Percentiles rank a stretch among this genome's conserved stretches.
These are phyloP conservation scores for Hippocampus mohnikei DNA, from an alignment of 2,113 vertebrate species.

Conservation along the genomic window DNA sequence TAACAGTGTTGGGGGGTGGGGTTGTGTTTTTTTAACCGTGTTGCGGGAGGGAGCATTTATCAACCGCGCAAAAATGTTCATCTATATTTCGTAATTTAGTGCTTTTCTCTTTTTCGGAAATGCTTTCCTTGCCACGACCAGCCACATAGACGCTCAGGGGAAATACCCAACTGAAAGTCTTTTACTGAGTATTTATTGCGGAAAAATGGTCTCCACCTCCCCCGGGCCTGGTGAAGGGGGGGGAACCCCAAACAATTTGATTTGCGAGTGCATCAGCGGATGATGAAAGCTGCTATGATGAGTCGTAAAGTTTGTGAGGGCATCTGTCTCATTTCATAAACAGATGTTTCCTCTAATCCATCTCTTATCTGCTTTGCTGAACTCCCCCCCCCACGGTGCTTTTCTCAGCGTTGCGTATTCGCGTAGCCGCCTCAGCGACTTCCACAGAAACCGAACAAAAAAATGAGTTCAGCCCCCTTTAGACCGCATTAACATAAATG, in stretches of 20 bases:
- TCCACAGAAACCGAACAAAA: not conserved
- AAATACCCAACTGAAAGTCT: conserved; percentile 5
- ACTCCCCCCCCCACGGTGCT: not conserved
- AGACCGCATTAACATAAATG: not conserved
- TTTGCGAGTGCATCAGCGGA: conserved; percentile 42
- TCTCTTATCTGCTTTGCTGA: conserved; percentile 11
- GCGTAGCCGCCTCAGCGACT: not conserved
- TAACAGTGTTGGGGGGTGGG: no score
- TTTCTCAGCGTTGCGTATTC: not conserved
- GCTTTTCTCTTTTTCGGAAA: not conserved
- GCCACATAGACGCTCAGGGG: not conserved
- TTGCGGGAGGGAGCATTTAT: not conserved
- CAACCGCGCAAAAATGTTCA: not conserved
- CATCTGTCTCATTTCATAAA: conserved; percentile 43
- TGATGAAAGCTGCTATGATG: conserved; percentile 28
- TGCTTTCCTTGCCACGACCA: not conserved
- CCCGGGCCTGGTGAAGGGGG: not conserved
- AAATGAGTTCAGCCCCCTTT: not conserved
- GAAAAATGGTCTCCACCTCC: conserved; percentile 5
- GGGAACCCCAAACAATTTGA: conserved; percentile 23
- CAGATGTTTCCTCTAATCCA: conserved; percentile 52
- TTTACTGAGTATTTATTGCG: conserved; percentile 23
- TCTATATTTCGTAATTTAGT: not conserved
- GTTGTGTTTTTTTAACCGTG: no score
- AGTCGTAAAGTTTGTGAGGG: conserved; percentile 30